Evolutionary conservation across 2,113 vertebrate species (phyloP), one percentile per base, ranked within the genome.

Genomic region (Chionomys nivalis): DNA sequence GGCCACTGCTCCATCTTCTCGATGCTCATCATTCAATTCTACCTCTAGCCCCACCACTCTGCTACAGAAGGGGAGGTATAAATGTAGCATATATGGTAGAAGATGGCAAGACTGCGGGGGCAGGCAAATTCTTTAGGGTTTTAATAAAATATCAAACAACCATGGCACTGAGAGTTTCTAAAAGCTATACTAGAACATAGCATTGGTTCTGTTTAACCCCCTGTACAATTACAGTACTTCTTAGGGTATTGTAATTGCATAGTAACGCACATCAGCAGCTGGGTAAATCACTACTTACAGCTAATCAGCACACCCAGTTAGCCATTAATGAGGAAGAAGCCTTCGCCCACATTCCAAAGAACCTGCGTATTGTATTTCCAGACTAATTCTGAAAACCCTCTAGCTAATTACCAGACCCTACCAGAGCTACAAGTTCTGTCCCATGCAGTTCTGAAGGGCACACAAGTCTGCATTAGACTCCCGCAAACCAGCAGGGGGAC

Each of bases 1-100:
- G 47, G 96, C 47, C 95, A 97, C 77, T 97, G 61, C 96, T 92
- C 58, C 82, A 49, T 63, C 61, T 92, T 88, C 87, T 76, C 58
- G 7, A 86, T 39, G 73, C 1, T 89, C 73, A 42, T 9, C 75
- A 92, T 78, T 79, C 55, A 90, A 66, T 49, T 85, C 65, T 44
- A 26, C 26, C 7, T 66, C 23, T 44, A 92, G 55, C 17, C 66
- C 2, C 28, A 42, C n/a, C 23, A 68, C 3, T 77, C 66, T 96
- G 11, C 77, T 47, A 88, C 52, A 90, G 33, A 92, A 83, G 86
- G 23, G 95, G 39, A 92, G 47, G 31, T 5, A 73, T 11, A 91
- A 78, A 89, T 24, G 4, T 0, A 49, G 8, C 31, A 0, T 14
- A 44, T 47, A 14, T 31, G 73, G 5, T 42, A 66, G 16, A 39